Evolutionary conservation across 2,113 vertebrate genomes (phyloP).

Genomic region (Callionymus lyra): DNA sequence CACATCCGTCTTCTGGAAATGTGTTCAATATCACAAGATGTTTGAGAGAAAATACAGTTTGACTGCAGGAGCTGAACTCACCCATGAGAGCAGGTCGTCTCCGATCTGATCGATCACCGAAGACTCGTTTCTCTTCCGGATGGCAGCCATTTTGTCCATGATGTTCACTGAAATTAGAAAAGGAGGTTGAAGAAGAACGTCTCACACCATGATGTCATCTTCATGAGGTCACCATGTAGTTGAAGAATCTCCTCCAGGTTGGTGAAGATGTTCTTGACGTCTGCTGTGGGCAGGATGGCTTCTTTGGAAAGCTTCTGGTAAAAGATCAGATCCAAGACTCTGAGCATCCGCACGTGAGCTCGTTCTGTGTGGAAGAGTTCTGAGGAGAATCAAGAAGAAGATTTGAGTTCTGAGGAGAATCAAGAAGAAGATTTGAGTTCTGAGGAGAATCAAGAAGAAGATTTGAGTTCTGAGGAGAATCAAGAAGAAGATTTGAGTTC

Average conservation of each 20-base stretch:
- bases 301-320: conserved; percentile 88
- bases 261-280: conserved; percentile 87
- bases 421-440: too few species aligned
- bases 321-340: conserved; percentile 88
- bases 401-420: too few species aligned
- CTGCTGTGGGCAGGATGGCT: conserved; percentile 76
- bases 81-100: conserved; percentile 90
- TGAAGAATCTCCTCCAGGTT: conserved; percentile 93
- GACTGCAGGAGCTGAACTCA: conserved; percentile 61
- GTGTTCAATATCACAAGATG: conserved; percentile 26
- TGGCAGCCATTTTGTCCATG: conserved; percentile 85
- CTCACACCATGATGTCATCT: neutral
- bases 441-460: too few species aligned
- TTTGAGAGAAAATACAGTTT: conserved; percentile 37
- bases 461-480: too few species aligned
- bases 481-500: too few species aligned
- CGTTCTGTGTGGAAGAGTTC: conserved; percentile 92
- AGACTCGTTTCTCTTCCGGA: conserved; percentile 87
- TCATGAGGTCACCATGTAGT: conserved; percentile 73
- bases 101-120: conserved; percentile 91
- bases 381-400: conserved; percentile 33
- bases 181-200: conserved; percentile 2
- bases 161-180: conserved; percentile 72
- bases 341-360: conserved; percentile 86
- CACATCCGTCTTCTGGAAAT: conserved; percentile 38